A percentile compares a stretch with the other conserved stretches of the same genome.
These are phyloP conservation scores for Metaphire vulgaris DNA, from an alignment of 1,140 invertebrate species.

Conservation along the genomic window DNA sequence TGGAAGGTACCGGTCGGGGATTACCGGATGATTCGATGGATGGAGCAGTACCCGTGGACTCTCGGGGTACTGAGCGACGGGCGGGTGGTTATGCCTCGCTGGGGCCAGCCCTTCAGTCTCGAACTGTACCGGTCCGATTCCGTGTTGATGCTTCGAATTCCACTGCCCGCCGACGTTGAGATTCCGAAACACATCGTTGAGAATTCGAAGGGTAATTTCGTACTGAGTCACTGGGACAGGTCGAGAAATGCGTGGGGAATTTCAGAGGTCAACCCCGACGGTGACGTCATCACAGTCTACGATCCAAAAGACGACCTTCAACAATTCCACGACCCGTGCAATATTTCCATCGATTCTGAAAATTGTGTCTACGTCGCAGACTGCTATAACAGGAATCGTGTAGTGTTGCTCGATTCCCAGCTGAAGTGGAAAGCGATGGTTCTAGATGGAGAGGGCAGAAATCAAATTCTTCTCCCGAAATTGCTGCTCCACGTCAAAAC, in stretches of 20 bases:
- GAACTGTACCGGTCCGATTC: not conserved
- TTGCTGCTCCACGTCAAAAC: not conserved
- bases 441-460: not conserved
- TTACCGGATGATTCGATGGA: not conserved
- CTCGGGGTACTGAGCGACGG: not conserved
- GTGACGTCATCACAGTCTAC: not conserved
- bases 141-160: not conserved
- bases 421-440: not conserved
- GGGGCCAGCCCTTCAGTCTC: not conserved
- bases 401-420: not conserved
- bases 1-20: not conserved
- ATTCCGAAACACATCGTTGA: not conserved
- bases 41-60: not conserved
- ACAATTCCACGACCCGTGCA: not conserved
- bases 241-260: not conserved
- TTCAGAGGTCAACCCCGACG: not conserved
- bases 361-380: not conserved
- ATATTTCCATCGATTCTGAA: not conserved
- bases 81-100: not conserved
- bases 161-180: not conserved
- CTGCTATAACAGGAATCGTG: not conserved
- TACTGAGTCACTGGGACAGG: not conserved
- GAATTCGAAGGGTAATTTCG: not conserved
- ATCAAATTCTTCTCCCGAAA: not conserved
- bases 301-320: not conserved